These are phyloP conservation scores for Heteractis magnifica DNA, from an alignment of 92 coral and sea anemone species.

Conservation along the genomic window DNA sequence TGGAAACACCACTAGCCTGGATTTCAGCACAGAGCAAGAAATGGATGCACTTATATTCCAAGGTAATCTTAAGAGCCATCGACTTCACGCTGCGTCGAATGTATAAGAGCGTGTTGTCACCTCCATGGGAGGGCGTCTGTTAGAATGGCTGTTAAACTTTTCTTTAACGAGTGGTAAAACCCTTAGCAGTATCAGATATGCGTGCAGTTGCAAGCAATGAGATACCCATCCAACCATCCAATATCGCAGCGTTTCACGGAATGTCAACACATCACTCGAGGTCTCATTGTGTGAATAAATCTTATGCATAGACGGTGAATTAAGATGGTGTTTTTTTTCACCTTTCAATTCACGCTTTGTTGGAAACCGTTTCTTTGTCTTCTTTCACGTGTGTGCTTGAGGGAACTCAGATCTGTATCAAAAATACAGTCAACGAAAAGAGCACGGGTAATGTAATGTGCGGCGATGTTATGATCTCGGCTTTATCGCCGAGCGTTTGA, in stretches of 20 bases:
- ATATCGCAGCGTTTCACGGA: constrained; percentile 11
- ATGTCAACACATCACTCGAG: constrained; percentile 17
- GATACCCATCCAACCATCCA: not conserved
- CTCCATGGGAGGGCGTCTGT: constrained; percentile 32
- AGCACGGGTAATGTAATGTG: constrained; percentile 22
- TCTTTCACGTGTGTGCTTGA: constrained; percentile 32
- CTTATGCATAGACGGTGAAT: constrained; percentile 9
- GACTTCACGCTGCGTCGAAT: constrained; percentile 31
- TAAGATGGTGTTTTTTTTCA: not conserved
- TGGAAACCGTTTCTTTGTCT: constrained; percentile 27
- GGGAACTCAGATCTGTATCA: constrained; percentile 27
- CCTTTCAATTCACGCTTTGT: constrained; percentile 23
- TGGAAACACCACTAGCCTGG: not conserved
- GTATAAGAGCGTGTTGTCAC: constrained; percentile 9
- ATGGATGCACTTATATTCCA: constrained; percentile 80
- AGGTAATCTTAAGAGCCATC: constrained; percentile 54
- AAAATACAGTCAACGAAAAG: constrained; percentile 18
- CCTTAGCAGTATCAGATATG: not conserved
- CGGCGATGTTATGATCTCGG: constrained; percentile 8
- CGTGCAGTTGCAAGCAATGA: constrained; percentile 3
- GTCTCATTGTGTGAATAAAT: constrained; percentile 14
- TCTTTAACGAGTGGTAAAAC: constrained; percentile 17
- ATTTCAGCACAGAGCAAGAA: constrained; percentile 3
- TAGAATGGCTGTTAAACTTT: constrained; percentile 26
- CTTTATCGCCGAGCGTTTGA: constrained; percentile 3